phyloP scores from a whole-genome alignment of 2,797 vertebrate species.

The Ibycter americanus region DNA sequence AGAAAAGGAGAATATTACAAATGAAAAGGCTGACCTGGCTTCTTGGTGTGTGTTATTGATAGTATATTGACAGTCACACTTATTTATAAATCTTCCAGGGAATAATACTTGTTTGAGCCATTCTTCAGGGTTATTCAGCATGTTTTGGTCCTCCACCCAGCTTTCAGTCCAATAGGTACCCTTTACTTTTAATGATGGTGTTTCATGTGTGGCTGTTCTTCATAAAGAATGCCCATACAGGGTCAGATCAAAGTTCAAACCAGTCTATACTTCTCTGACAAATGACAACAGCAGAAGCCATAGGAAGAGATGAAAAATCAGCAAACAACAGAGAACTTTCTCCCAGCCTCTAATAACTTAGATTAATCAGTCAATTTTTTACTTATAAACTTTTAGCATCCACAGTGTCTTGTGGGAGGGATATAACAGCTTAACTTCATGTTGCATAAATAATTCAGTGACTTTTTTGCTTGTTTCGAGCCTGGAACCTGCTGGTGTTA shows the following conservation, averaged over 20 bases:
- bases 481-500: neutral
- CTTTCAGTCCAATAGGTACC: neutral
- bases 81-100: neutral
- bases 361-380: neutral
- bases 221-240: neutral
- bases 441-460: neutral
- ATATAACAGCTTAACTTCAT: neutral
- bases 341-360: neutral
- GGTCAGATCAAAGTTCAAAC: neutral
- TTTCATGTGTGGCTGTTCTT: neutral
- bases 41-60: neutral
- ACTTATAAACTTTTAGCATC: neutral
- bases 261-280: neutral
- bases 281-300: neutral
- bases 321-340: neutral
- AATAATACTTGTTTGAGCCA: neutral
- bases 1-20: neutral
- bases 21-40: neutral
- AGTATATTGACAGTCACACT: neutral
- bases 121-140: neutral
- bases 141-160: neutral
- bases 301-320: neutral
- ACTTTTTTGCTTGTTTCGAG: neutral
- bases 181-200: neutral
- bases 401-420: neutral